Evolutionary conservation across 2,113 vertebrate genomes (phyloP).

Genomic region (Puntigrus tetrazona): DNA sequence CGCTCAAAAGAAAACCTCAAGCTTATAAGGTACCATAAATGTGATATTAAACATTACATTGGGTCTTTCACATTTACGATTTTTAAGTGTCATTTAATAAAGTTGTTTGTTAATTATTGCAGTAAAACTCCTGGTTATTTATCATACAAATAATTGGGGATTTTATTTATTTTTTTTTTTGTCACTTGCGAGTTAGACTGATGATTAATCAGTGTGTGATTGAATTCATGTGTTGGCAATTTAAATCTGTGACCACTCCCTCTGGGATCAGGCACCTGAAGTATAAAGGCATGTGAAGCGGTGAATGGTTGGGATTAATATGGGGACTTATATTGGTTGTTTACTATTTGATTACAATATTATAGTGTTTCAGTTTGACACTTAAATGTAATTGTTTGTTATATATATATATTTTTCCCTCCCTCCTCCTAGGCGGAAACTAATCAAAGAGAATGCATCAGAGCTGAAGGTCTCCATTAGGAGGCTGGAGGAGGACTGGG

Average conservation of each 20-base stretch:
- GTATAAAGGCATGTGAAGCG: neutral
- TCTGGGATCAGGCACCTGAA: neutral
- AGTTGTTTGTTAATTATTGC: neutral
- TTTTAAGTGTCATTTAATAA: neutral
- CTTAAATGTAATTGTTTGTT: too few species aligned
- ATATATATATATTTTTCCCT: neutral
- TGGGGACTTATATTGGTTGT: neutral
- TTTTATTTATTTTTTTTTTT: too few species aligned
- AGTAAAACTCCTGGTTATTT: neutral
- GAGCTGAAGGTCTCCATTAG: conserved; percentile 60
- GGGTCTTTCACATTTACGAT: neutral
- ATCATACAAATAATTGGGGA: neutral
- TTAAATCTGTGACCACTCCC: conserved; percentile 18
- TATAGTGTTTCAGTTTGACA: neutral
- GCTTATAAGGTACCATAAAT: conserved; percentile 71
- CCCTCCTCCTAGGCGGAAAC: conserved; percentile 79
- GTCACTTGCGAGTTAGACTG: neutral
- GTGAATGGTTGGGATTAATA: neutral
- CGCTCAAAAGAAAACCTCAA: conserved; percentile 64
- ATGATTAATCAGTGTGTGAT: neutral
- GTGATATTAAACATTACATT: neutral
- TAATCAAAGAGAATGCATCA: conserved; percentile 65
- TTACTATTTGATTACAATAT: neutral
- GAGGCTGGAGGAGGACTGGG: conserved; percentile 75
- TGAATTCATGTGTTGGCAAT: conserved; percentile 11